Evolutionary conservation across 2,797 vertebrate genomes (phyloP).

Genomic region (Lacerta viridis): DNA sequence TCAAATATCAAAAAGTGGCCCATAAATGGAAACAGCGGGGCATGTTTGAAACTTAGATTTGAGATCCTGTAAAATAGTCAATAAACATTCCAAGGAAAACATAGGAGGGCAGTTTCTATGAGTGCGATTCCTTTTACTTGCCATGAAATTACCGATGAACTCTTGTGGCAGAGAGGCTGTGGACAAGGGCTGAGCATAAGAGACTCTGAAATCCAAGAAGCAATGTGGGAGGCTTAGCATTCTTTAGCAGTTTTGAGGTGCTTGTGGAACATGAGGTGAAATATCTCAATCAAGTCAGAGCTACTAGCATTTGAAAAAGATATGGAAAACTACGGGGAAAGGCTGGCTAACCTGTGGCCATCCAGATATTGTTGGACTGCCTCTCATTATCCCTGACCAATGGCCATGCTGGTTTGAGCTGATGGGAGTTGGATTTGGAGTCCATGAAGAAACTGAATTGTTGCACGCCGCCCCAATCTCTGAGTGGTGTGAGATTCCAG

Average conservation of each 20-base stretch:
- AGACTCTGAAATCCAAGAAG: conserved; percentile 23
- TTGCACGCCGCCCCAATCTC: too few relatives aligned
- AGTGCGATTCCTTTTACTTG: conserved; percentile 1
- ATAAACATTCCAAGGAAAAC: conserved; percentile 20
- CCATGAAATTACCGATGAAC: conserved; percentile 6
- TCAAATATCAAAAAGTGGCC: conserved; percentile 45
- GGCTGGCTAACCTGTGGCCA: too few relatives aligned
- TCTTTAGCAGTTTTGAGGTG: neutral
- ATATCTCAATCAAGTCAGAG: neutral
- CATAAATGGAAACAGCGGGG: conserved; percentile 34
- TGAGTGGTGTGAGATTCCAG: too few relatives aligned
- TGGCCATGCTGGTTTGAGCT: too few relatives aligned
- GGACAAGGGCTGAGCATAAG: neutral
- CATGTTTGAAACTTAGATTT: conserved; percentile 30
- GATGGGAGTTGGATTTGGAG: too few relatives aligned
- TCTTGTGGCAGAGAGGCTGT: neutral
- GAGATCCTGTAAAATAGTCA: conserved; percentile 43
- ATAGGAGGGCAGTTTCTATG: neutral
- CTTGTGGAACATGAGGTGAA: neutral
- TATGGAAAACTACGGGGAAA: neutral
- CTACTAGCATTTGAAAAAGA: neutral
- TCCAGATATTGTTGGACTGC: too few relatives aligned
- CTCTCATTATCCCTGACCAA: too few relatives aligned
- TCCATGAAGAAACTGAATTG: too few relatives aligned
- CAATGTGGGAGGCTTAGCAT: neutral